Evolutionary conservation across 2,888 invertebrate species (phyloP), one percentile per base, ranked within the genome.

Genomic region (Polyommatus icarus): DNA sequence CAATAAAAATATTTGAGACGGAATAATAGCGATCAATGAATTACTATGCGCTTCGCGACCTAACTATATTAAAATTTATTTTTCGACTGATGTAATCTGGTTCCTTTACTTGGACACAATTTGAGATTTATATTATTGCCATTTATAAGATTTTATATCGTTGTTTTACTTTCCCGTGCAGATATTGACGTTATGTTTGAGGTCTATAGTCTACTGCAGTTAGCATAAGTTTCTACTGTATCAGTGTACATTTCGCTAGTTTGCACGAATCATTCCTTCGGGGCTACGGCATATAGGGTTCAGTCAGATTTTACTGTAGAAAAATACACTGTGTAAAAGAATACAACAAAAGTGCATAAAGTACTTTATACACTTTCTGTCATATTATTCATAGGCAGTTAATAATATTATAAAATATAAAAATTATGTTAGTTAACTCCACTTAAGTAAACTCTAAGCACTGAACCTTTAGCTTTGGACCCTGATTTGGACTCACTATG

Each of bases 261-360:
- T 95, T 95, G 95, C 95, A 95, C 95, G 95, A 95, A 95, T 95
- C 95, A 95, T 95, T 95, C 95, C 95, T 90, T 85, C 86, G 86
- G 90, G 91, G 87, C 83, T 83, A 82, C 83, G 80, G 80, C 81
- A 6, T 54, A 18, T 77, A 40, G 59, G 77, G 76, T 67, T 67
- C 77, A 73, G 77, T 20, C 4, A 20, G 10, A 12, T 46, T 46
- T 46, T 46, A 1, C 46, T 46, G 3, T 46, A 46, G 10, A 46
- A 46, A 40, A 40, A 40, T 40, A 8, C 8, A 40, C 40, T 40
- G 0, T 40, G 5, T 7, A 36, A 36, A 36, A 5, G 0, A 8
- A 8, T 40, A 40, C 40, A 40, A 40, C 8, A 10, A 40, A 40
- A 10, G 10, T 40, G 40, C 10, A 10, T 40, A 40, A 40, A 40